These are phyloP conservation scores for Eucidaris tribuloides DNA, from an alignment of 35 echinoderm and acorn worm species.

Conservation along the genomic window DNA sequence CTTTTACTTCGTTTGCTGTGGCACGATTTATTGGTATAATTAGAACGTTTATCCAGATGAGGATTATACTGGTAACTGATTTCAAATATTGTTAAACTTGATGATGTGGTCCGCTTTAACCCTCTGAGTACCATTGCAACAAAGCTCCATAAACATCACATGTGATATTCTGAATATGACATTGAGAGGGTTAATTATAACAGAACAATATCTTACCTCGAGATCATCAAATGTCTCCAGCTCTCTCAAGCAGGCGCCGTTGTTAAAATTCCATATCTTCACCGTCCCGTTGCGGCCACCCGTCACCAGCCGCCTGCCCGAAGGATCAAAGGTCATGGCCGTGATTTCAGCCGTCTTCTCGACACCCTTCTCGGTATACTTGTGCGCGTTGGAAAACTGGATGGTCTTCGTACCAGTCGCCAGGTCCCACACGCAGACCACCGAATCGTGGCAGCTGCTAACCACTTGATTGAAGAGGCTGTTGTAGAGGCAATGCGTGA, in stretches of 20 bases:
- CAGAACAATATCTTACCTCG: constrained; percentile 64
- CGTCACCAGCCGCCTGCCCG: constrained; percentile 71
- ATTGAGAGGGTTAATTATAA: no score
- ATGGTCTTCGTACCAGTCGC: constrained; percentile 93
- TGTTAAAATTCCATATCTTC: constrained; percentile 99
- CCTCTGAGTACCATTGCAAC: no score
- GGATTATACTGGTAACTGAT: no score
- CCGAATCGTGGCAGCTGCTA: constrained; percentile 87
- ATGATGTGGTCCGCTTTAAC: background rate
- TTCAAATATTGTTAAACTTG: no score
- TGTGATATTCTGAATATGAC: no score
- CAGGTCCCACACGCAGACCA: constrained; percentile 97
- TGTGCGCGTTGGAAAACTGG: constrained; percentile 95
- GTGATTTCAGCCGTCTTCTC: constrained; percentile 96
- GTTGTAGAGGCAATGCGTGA: constrained; percentile 86
- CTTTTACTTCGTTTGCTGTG: no score
- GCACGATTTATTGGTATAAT: no score
- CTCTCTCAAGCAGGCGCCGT: constrained; percentile 91
- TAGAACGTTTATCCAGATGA: no score
- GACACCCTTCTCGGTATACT: constrained; percentile 87
- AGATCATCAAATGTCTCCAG: constrained; percentile 84
- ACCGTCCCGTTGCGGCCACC: constrained; percentile 93
- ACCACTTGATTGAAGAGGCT: constrained; percentile 94
- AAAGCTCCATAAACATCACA: background rate
- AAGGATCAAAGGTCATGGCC: constrained; percentile 97